Percentiles rank a stretch among this genome's conserved stretches.
Conservation (phyloP, 1,140 invertebrate species). For the Saccostrea echinata region DNA sequence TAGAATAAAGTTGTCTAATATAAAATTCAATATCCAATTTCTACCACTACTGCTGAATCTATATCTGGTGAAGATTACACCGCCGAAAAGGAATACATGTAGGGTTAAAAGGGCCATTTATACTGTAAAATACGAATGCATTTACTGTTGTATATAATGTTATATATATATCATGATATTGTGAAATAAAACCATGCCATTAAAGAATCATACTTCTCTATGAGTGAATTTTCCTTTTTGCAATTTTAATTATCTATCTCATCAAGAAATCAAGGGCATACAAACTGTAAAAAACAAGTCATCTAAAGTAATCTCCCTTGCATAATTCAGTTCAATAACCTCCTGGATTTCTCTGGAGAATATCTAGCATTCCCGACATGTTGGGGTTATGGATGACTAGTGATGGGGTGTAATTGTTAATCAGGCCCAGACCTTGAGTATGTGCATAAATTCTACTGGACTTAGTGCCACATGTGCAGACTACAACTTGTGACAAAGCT, state of each 20-base stretch:
- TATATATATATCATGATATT: background rate
- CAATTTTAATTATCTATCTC: too few relatives aligned
- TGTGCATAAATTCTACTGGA: background rate
- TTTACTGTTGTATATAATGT: too few relatives aligned
- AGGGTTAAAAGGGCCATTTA: background rate
- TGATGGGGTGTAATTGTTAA: slow-evolving; percentile 9
- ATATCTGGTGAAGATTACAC: background rate
- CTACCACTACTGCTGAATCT: background rate
- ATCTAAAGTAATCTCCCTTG: slow-evolving; percentile 8
- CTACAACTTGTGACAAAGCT: slow-evolving; percentile 29
- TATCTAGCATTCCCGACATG: background rate
- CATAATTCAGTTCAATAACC: background rate
- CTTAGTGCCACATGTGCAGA: background rate
- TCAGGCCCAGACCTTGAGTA: background rate
- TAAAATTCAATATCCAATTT: background rate
- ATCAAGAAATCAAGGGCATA: background rate
- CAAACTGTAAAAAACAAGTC: background rate
- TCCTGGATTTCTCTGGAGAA: background rate
- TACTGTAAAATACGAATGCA: too few relatives aligned
- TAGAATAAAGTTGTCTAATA: background rate
- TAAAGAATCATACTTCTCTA: background rate
- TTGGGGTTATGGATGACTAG: slow-evolving; percentile 6
- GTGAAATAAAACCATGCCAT: background rate
- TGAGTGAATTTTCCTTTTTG: background rate
- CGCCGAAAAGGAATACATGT: background rate